phyloP scores from a whole-genome alignment of 1,140 invertebrate genomes.

The Melanaphis sacchari region DNA sequence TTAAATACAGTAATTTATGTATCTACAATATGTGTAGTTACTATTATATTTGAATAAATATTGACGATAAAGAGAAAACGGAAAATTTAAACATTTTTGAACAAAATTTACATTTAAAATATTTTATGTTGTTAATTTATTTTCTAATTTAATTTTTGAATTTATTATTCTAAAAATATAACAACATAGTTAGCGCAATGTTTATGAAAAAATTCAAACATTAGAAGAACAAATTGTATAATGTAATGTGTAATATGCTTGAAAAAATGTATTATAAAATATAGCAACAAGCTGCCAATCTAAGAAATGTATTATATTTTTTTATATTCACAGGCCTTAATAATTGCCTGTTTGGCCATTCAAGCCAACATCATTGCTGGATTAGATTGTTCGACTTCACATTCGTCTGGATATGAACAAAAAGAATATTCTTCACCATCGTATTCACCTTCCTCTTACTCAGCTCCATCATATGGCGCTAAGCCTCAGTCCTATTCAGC shows the following conservation, averaged over 20 bases:
- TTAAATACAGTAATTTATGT: background rate
- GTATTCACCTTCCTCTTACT: constrained; percentile 34
- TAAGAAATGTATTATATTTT: background rate
- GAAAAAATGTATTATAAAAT: background rate
- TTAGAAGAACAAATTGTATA: background rate
- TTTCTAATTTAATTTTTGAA: background rate
- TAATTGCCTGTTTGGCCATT: constrained; percentile 42
- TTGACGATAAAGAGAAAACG: background rate
- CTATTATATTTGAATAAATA: background rate
- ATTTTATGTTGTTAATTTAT: background rate
- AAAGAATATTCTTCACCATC: constrained; percentile 52
- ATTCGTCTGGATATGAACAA: constrained; percentile 27
- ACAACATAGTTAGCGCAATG: background rate
- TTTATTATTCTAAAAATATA: background rate
- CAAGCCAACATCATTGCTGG: background rate
- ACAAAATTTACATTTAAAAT: background rate
- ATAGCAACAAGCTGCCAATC: background rate
- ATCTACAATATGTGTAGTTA: background rate
- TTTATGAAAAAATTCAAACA: background rate
- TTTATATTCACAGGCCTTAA: background rate
- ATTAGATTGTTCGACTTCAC: constrained; percentile 3
- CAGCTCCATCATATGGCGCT: constrained; percentile 57
- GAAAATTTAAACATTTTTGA: background rate
- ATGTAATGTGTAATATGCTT: too few species aligned
- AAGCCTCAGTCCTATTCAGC: constrained; percentile 47